These are phyloP conservation scores for Myotis vivesi DNA, from an alignment of 2,797 vertebrate genomes.

Conservation along the genomic window DNA sequence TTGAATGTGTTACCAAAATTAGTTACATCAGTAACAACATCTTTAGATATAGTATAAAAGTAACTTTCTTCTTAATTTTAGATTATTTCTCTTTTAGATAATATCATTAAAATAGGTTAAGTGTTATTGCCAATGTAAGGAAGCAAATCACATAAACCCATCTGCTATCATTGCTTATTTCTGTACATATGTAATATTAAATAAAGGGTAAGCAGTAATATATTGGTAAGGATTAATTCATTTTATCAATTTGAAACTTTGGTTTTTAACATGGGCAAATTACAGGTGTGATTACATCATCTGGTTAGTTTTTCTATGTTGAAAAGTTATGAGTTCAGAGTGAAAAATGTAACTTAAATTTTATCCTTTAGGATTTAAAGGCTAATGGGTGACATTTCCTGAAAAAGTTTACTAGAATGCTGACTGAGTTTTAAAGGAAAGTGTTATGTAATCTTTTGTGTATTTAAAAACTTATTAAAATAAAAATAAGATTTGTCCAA, in stretches of 20 bases:
- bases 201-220: background rate
- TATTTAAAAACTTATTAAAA: background rate
- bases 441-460: background rate
- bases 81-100: background rate
- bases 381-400: background rate
- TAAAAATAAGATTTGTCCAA: background rate
- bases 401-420: background rate
- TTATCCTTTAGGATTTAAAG: background rate
- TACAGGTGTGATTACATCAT: background rate
- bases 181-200: background rate
- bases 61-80: background rate
- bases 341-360: background rate
- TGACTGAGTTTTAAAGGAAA: background rate
- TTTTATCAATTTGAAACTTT: background rate
- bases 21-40: background rate
- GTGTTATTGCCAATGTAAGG: background rate
- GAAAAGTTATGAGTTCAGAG: slow-evolving; percentile 4
- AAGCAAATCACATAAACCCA: slow-evolving; percentile 13
- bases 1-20: background rate
- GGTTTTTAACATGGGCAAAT: background rate
- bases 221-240: background rate
- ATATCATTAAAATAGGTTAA: slow-evolving; percentile 19
- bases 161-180: background rate
- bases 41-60: background rate
- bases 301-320: background rate